phyloP scores from a whole-genome alignment of 2,797 vertebrate species.

The Clangula hyemalis region DNA sequence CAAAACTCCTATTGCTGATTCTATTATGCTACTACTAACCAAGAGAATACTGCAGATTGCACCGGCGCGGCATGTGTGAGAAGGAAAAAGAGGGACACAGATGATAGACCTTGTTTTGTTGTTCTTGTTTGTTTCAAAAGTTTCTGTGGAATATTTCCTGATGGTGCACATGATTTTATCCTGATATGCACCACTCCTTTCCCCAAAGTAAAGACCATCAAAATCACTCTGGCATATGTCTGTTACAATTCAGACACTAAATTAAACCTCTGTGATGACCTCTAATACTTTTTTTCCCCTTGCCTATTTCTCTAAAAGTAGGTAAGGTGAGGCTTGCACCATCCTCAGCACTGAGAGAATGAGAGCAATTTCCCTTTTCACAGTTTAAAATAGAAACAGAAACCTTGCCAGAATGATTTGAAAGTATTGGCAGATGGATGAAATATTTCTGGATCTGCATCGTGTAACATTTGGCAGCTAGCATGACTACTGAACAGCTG shows the following conservation, averaged over 20 bases:
- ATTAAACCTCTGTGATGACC: not conserved
- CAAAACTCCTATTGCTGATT: not conserved
- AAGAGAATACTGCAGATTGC: not conserved
- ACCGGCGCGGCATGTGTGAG: not conserved
- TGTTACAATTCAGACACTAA: not conserved
- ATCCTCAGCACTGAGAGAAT: slow-evolving; percentile 40
- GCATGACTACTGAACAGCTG: slow-evolving; percentile 77
- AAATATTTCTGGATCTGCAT: slow-evolving; percentile 74
- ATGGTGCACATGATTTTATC: not conserved
- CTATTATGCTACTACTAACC: not conserved
- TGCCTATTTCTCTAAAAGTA: slow-evolving; percentile 8
- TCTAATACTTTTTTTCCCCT: not conserved
- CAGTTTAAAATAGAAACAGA: slow-evolving; percentile 69
- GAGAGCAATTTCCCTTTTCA: slow-evolving; percentile 58
- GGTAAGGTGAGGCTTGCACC: slow-evolving; percentile 28
- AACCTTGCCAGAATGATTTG: slow-evolving; percentile 62
- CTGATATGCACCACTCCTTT: not conserved
- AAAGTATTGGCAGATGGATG: slow-evolving; percentile 71
- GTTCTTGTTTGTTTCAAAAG: not conserved
- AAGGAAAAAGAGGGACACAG: not conserved
- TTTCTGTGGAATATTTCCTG: not conserved
- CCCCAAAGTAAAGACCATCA: not conserved
- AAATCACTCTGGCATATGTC: not conserved
- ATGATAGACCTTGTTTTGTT: not conserved
- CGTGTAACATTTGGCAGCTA: slow-evolving; percentile 66